Evolutionary conservation across 1,140 invertebrate genomes (phyloP).

Genomic region (Eupeodes corollae): DNA sequence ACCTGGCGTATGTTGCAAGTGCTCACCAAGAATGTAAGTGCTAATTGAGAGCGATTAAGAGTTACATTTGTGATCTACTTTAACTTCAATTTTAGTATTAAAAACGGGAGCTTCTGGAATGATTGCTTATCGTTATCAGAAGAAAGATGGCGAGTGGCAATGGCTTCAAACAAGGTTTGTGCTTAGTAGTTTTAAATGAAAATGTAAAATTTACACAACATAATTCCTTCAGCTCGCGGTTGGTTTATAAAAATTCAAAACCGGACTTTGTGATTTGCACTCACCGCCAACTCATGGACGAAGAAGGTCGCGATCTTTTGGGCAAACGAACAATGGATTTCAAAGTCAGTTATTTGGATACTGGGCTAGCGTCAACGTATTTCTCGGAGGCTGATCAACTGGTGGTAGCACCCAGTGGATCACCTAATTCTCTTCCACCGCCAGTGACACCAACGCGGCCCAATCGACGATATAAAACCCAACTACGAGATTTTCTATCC

Average conservation of each 20-base stretch:
- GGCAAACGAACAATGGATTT: constrained; percentile 98
- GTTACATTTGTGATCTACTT: not conserved
- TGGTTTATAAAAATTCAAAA: constrained; percentile 98
- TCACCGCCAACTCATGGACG: constrained; percentile 95
- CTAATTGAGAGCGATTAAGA: not conserved
- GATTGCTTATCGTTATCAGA: constrained; percentile 93
- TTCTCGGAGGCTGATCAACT: constrained; percentile 77
- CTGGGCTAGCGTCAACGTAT: constrained; percentile 78
- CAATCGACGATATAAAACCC: constrained; percentile 82
- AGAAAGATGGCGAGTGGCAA: constrained; percentile 89
- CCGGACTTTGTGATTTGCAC: constrained; percentile 98
- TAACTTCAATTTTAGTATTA: constrained; percentile 58
- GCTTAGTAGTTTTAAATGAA: not conserved
- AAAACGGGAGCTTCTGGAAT: constrained; percentile 97
- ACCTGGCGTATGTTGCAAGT: constrained; percentile 92
- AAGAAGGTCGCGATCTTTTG: constrained; percentile 90
- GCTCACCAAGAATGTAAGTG: constrained; percentile 97
- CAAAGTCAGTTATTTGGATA: constrained; percentile 90
- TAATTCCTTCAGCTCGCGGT: constrained; percentile 57
- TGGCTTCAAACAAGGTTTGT: constrained; percentile 79
- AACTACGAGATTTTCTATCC: constrained; percentile 81
- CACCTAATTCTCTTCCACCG: constrained; percentile 38
- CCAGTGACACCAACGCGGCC: constrained; percentile 60
- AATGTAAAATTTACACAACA: not conserved
- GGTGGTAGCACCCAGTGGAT: constrained; percentile 45